These are phyloP conservation scores for Myiotriccus ornatus DNA, from an alignment of 2,797 vertebrate genomes.

Conservation along the genomic window DNA sequence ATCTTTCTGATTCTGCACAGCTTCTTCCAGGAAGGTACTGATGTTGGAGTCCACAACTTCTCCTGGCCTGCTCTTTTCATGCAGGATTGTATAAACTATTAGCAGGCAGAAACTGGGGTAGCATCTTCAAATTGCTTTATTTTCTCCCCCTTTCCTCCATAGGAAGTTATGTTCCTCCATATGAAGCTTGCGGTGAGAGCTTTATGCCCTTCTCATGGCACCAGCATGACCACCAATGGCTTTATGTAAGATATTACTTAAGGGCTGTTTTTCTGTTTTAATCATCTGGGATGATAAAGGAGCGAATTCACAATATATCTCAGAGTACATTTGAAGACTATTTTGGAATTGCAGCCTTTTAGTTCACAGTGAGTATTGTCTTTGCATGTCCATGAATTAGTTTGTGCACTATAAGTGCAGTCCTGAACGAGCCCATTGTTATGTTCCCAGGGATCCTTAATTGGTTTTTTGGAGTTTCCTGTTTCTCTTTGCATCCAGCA, in stretches of 20 bases:
- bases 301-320: neutral
- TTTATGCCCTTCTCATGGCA: neutral
- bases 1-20: neutral
- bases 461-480: neutral
- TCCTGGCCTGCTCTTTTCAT: neutral
- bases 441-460: neutral
- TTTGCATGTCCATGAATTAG: neutral
- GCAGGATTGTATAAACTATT: neutral
- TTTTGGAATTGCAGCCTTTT: neutral
- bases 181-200: accelerated
- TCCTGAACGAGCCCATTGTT: neutral
- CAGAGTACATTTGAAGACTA: neutral
- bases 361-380: neutral
- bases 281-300: neutral
- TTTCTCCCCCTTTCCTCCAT: neutral
- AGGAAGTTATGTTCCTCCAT: neutral
- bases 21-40: neutral
- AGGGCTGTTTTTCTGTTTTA: neutral
- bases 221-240: neutral
- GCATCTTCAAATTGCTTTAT: neutral
- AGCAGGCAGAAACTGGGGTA: neutral
- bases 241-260: neutral
- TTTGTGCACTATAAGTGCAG: neutral
- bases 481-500: neutral
- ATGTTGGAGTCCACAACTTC: neutral